Base-by-base conservation (phyloP, 2,797 vertebrate species). In the Coregonus ussuriensis region DNA sequence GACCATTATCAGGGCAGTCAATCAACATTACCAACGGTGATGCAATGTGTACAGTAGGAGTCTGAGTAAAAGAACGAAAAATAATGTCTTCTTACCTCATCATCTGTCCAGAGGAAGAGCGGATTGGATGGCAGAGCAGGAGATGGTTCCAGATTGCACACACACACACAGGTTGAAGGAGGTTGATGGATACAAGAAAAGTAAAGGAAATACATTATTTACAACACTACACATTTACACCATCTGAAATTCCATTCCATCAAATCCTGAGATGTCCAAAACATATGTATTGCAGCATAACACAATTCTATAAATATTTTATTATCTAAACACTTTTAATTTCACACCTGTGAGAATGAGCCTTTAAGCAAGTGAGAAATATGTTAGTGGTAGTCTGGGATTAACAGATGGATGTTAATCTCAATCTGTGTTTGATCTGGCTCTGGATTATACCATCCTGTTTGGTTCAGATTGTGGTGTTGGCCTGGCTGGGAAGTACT, bases 21-120 rank as follows among this genome's bases (percentile, higher is more conserved):
- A 63, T 41, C 37, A 41, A 41, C 37, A 41, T 41, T 1, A 41
- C 6, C 37, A 41, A 41, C 1, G 6, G 6, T 7, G 37, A 41
- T 6, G 37, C 33, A 71, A 9, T 59, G 72, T 35, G 31, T 62
- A 21, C 53, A 59, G 29, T 56, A 7, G 13, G 11, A 4, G 16
- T 2, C 18, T 25, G 4, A 63, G 56, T 35, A 6, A 62, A 21
- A 74, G 31, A 41, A 18, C 25, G 35, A 54, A 25, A 63, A 14
- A 74, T 4, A 16, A 35, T 62, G 66, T 74, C 79, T 82, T 89
- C 91, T 92, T 93, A 93, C 93, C 93, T 93, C 92, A 74, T 93
- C 91, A 15, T 93, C 93, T 93, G 89, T 72, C 82, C 69, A 74
- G 81, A 68, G 15, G 76, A 88, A 13, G 63, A 75, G 15, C 16